Base-by-base conservation (phyloP, 2,113 vertebrate species). In the Zeus faber region DNA sequence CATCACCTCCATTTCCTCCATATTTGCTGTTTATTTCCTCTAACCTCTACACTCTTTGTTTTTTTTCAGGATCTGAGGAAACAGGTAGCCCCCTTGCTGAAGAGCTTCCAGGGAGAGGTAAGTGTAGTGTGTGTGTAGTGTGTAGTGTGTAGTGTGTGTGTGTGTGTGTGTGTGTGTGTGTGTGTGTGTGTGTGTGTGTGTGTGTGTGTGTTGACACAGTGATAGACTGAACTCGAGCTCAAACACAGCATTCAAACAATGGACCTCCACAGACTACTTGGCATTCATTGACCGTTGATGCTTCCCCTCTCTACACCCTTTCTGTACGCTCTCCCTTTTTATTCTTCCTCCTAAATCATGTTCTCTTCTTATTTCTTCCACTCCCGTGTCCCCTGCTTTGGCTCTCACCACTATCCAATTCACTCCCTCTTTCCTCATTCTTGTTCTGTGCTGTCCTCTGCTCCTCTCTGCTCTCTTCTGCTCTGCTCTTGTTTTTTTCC, bases 31-130 rank as follows among this genome's bases (percentile, higher is more conserved):
- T 37, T 3, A 11, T 14, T 41, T 62, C 16, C 6, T n/a, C 53
- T 65, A 16, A 69, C 21, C 8, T 62, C 4, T 6, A 17, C 4
- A 37, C 25, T 26, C 62, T 41, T 52, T 29, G 56, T 57, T 54
- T 8, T 76, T 46, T 91, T 74, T 43, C 62, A 99, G 97, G 97
- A 99, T 87, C 88, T 98, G 77, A 93, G 96, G 80, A 98, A 98
- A 92, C 93, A 96, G 90, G 96, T 98, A 87, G 93, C 97, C 69
- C 97, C 97, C 0, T 86, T 99, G 66, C 91, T 99, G 81, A 99
- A 99, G 91, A 98, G 95, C 90, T 98, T 99, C 91, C 97, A 99
- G 87, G 93, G 94, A 74, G 97, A 99, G 96, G 97, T 99, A 89
- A 95, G 93, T 83, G 43, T 65, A 45, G 55, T 54, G 11, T 44